Evolutionary conservation across 2,113 vertebrate species (phyloP).

Genomic region (Amblyornis subalaris): DNA sequence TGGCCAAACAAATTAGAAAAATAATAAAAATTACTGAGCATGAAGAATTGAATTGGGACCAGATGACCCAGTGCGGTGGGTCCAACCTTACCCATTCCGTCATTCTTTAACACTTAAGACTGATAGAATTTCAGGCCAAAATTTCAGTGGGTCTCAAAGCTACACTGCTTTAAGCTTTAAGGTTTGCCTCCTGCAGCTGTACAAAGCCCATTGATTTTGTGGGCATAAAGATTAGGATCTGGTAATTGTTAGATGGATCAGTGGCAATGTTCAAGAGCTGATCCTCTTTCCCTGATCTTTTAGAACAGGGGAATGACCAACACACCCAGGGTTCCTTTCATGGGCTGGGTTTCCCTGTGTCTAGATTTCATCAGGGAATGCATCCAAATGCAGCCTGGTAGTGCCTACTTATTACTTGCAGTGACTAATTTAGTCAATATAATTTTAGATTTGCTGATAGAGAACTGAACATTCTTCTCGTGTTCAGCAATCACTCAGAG

Average conservation of each 20-base stretch:
- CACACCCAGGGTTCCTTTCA: accelerated
- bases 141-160: not conserved
- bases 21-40: not conserved
- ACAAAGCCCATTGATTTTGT: not conserved
- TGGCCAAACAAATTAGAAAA: not conserved
- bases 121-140: not conserved
- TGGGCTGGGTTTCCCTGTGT: not conserved
- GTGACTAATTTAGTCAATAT: not conserved
- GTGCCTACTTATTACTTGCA: not conserved
- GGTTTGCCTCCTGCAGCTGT: not conserved
- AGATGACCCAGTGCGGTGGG: accelerated
- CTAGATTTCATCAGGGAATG: not conserved
- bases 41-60: not conserved
- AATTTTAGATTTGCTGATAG: not conserved
- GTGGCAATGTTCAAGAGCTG: not conserved
- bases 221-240: not conserved
- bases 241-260: not conserved
- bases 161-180: not conserved
- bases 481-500: not conserved
- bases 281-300: not conserved
- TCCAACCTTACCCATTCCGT: not conserved
- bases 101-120: not conserved
- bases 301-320: not conserved
- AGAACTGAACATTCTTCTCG: not conserved
- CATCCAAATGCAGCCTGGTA: not conserved